Evolutionary conservation across 2,113 vertebrate genomes (phyloP), one percentile per base, ranked within the genome.

Genomic region (Lethenteron camtschaticum): DNA sequence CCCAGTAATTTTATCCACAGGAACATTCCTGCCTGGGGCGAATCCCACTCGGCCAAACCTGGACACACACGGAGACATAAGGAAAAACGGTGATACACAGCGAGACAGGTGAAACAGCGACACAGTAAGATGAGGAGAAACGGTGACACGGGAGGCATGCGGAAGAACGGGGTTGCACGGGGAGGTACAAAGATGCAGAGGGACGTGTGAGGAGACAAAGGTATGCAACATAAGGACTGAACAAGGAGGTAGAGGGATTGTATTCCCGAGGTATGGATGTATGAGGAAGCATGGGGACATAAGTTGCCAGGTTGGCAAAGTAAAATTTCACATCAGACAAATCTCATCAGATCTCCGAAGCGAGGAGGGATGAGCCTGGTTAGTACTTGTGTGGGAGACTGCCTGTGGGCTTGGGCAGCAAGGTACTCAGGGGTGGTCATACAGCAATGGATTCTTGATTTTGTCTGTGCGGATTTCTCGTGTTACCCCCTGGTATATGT

Each of bases 1-100:
- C 82, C 85, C 73, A 86, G 95, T 18, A 99, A 78, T 78, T 86
- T 89, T 75, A 99, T 78, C 94, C 92, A 99, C 20, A 95, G 76
- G 78, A 97, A 99, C 90, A 99, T 89, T 71, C 91, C 89, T 10
- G 87, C 90, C 18, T 80, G 74, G 3, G 94, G 92, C 71, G 73
- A 13, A 71, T 92, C 78, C 94, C 92, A 96, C 72, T 97, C 88
- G 70, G 89, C 90, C 69, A 90, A 72, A 73, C 75, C 92, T 95
- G 66, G 10, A 70, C 69, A 72, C 2, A 73, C 16, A 74, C 71
- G 70, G 74, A 12, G 66, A 72, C 8, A 13, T 69, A 56, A 57
- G 11, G 9, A 57, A 10, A 6, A 9, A 10, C 13, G 55, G 63
- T 11, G 56, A 20, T 41, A 41, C 24, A 41, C 24, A 20, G 69